Base-by-base conservation (phyloP, 2,888 invertebrate species). In the Cheilosia variabilis region DNA sequence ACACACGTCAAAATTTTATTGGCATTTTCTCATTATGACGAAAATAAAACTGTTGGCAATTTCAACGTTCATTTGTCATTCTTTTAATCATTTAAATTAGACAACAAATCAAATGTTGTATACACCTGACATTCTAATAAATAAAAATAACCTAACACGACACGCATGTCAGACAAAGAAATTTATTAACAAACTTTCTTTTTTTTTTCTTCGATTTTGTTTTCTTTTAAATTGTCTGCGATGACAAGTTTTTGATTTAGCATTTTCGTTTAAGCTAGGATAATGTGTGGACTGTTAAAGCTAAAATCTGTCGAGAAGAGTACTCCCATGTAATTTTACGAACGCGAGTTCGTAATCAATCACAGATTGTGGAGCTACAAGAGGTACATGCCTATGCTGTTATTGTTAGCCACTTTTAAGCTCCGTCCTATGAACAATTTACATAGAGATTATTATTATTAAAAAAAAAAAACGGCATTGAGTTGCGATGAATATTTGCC, bases 101-200 rank as follows among this genome's bases (percentile, higher is more conserved):
- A 80, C 80, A 80, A 80, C 73, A 57, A 66, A 73, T 73, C 80
- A 73, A 73, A 66, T 73, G 17, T 52, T 58, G 63, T 65, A 31
- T 31, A 68, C 60, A 66, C 66, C 60, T 73, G 72, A 65, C 65
- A 72, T 60, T 58, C 31, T 66, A 60, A 79, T 55, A 55, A 62
- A 69, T 47, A 63, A 62, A 50, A 66, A 47, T 19, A 41, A 31
- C 24, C 34, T 62, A 53, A 68, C 52, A 34, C 15, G 37, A 47
- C 45, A 47, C 19, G 62, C 52, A 69, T 58, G 41, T 47, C 63
- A 52, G 47, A 76, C 43, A 55, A 69, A 77, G 41, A 27, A 22
- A 22, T 37, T 37, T 22, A 53, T 55, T 55, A 63, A 45, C 22
- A 10, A 45, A 45, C 50, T 57, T 43, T 34, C 4, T n/a, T 2